phyloP scores from a whole-genome alignment of 1,140 invertebrate species.

The Aphelinus certus region DNA sequence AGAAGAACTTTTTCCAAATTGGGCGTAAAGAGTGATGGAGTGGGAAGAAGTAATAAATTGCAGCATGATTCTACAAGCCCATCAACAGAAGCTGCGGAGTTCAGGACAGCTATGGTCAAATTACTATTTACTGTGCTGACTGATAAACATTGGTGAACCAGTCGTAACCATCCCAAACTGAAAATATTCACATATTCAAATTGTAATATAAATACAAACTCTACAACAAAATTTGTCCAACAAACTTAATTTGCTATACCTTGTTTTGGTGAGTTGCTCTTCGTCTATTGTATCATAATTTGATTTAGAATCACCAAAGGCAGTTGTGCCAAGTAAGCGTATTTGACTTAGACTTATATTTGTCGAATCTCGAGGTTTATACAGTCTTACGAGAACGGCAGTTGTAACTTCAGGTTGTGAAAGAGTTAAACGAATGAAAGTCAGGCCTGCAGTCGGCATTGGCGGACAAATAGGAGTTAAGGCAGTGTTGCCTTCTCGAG shows the following conservation, averaged over 20 bases:
- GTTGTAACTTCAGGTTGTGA: conserved; percentile 83
- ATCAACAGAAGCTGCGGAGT: conserved; percentile 72
- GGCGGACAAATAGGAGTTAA: conserved; percentile 76
- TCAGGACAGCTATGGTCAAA: conserved; percentile 65
- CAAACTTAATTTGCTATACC: conserved; percentile 44
- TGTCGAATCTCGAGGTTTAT: conserved; percentile 85
- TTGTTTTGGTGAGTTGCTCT: conserved; percentile 64
- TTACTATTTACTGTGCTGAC: conserved; percentile 64
- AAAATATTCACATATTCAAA: conserved; percentile 38
- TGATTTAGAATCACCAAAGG: conserved; percentile 72
- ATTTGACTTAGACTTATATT: conserved; percentile 91
- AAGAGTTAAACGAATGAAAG: conserved; percentile 84
- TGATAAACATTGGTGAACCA: conserved; percentile 75
- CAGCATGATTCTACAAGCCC: conserved; percentile 79
- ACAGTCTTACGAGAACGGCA: conserved; percentile 71
- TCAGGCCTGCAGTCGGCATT: conserved; percentile 83
- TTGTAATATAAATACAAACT: too few relatives aligned
- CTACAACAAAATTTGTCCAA: too few relatives aligned
- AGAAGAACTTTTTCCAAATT: conserved; percentile 73
- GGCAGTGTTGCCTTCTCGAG: conserved; percentile 68
- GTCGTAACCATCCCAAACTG: conserved; percentile 75
- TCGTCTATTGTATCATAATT: conserved; percentile 60
- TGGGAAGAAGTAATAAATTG: conserved; percentile 77
- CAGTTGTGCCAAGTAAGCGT: conserved; percentile 82
- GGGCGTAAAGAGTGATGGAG: conserved; percentile 70